These are phyloP conservation scores for Melanaphis sacchari DNA, from an alignment of 1,140 invertebrate species.

Conservation along the genomic window DNA sequence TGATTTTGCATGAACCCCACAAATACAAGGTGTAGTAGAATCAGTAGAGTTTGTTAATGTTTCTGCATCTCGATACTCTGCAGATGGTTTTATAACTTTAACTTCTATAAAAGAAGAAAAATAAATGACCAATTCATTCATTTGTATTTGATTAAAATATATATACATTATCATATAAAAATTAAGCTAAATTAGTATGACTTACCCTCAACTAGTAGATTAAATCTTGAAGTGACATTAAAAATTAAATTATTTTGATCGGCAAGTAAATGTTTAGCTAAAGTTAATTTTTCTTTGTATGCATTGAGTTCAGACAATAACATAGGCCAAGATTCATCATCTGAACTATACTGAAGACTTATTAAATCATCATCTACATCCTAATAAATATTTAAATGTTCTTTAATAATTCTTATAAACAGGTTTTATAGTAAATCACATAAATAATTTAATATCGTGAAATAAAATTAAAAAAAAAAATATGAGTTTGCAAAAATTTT, in stretches of 20 bases:
- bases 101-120: slow-evolving; percentile 8
- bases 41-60: slow-evolving; percentile 39
- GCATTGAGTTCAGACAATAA: slow-evolving; percentile 48
- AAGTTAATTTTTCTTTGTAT: slow-evolving; percentile 53
- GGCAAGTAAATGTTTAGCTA: slow-evolving; percentile 47
- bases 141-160: background rate
- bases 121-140: background rate
- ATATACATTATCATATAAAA: background rate
- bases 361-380: background rate
- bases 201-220: slow-evolving; percentile 44
- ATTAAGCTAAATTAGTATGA: background rate
- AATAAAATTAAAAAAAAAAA: background rate
- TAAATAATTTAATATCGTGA: background rate
- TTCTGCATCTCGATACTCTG: slow-evolving; percentile 49
- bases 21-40: background rate
- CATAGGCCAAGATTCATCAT: slow-evolving; percentile 46
- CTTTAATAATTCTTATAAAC: no score
- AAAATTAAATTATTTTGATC: slow-evolving; percentile 47
- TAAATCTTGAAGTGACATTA: slow-evolving; percentile 35
- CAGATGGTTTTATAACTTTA: slow-evolving; percentile 35
- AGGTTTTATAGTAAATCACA: background rate
- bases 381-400: slow-evolving; percentile 22
- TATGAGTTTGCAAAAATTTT: background rate
- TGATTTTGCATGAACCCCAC: slow-evolving; percentile 23
- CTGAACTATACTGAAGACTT: slow-evolving; percentile 32